phyloP scores from a whole-genome alignment of 2,113 vertebrate genomes.

The Python bivittatus region DNA sequence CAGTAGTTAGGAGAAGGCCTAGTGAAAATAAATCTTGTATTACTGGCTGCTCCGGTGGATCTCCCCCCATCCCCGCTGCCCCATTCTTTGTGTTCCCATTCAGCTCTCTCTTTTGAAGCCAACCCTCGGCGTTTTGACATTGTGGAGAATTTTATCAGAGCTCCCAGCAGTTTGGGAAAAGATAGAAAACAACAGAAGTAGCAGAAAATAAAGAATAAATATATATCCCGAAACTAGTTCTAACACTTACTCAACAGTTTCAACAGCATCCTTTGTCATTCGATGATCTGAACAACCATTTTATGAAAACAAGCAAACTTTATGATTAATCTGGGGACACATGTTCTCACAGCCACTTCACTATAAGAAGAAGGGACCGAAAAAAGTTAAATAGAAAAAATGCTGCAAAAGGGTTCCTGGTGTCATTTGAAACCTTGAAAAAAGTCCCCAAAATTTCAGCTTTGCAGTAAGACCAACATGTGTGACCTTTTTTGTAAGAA shows the following conservation, averaged over 20 bases:
- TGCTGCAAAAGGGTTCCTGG: background rate
- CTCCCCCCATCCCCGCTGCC: slow-evolving; percentile 18
- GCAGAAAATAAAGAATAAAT: slow-evolving; percentile 56
- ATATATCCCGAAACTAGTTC: slow-evolving; percentile 53
- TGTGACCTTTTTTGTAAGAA: background rate
- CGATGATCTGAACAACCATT: slow-evolving; percentile 50
- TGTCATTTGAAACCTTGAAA: slow-evolving; percentile 10
- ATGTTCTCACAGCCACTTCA: slow-evolving; percentile 26
- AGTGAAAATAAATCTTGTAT: slow-evolving; percentile 52
- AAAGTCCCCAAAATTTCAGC: background rate
- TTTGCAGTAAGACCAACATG: slow-evolving; percentile 14
- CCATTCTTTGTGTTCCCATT: slow-evolving; percentile 31
- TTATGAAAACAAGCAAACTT: slow-evolving; percentile 36
- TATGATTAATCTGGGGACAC: slow-evolving; percentile 8
- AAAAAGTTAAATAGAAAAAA: slow-evolving; percentile 35
- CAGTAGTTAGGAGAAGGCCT: slow-evolving; percentile 43
- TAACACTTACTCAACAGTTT: slow-evolving; percentile 36
- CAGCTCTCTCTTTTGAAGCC: slow-evolving; percentile 39
- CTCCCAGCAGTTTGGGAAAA: slow-evolving; percentile 49
- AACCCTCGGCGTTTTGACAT: slow-evolving; percentile 27
- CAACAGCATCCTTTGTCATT: slow-evolving; percentile 35
- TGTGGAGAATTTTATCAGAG: slow-evolving; percentile 58
- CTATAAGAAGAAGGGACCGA: background rate
- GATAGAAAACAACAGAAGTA: slow-evolving; percentile 57
- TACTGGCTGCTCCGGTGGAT: slow-evolving; percentile 56